Percentiles rank a stretch among this genome's conserved stretches.
Evolutionary conservation across 2,888 invertebrate species (phyloP).

Genomic region (Myathropa florea): DNA sequence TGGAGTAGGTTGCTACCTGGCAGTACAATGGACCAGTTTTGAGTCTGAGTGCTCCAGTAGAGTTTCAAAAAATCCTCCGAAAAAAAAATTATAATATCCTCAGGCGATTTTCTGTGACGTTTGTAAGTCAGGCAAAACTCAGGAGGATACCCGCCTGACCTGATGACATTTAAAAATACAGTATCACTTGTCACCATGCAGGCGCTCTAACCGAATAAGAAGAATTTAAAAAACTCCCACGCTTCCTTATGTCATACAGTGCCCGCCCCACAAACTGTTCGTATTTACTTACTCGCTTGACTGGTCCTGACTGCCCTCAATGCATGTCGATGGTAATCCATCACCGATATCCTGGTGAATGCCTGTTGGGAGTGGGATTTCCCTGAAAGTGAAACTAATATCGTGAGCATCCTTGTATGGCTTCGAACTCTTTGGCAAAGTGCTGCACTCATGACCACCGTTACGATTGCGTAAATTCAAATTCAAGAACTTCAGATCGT

Average conservation of each 20-base stretch:
- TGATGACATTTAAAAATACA: no score
- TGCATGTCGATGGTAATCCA: slow-evolving; percentile 46
- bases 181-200: background rate
- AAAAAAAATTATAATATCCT: no score
- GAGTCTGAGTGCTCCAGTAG: no score
- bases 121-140: background rate
- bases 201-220: background rate
- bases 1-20: no score
- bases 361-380: slow-evolving; percentile 73
- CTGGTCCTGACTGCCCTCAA: slow-evolving; percentile 51
- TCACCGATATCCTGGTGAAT: slow-evolving; percentile 46
- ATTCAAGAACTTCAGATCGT: slow-evolving; percentile 79
- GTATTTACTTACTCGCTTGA: slow-evolving; percentile 67
- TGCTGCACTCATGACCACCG: slow-evolving; percentile 67
- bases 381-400: slow-evolving; percentile 80
- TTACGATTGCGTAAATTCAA: slow-evolving; percentile 77
- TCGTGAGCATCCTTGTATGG: slow-evolving; percentile 77
- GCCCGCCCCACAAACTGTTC: background rate
- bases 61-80: no score
- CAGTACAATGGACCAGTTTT: no score
- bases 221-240: slow-evolving; percentile 44
- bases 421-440: slow-evolving; percentile 78
- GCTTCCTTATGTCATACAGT: slow-evolving; percentile 28
- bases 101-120: no score
- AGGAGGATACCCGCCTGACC: background rate